Evolutionary conservation across 2,888 invertebrate species (phyloP), one percentile per base, ranked within the genome.

Genomic region (Agriopis leucophaearia): DNA sequence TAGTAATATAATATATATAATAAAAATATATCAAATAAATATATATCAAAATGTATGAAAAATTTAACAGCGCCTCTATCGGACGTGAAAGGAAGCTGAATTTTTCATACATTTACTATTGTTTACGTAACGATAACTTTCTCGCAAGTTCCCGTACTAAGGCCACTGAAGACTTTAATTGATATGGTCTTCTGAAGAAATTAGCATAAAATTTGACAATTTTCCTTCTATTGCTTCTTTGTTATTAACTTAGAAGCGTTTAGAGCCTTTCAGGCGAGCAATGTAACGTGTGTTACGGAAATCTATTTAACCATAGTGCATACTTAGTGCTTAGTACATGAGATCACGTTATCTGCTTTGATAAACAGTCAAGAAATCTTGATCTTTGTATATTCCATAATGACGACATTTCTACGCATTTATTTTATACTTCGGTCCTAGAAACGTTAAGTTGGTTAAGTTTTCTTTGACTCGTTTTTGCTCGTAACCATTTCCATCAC

Each of bases 211-310:
- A 45, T 12, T 52, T 27, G 36, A 16, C 12, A 10, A 16, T 52
- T 66, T 52, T 45, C 36, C 50, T 51, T 60, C 61, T 38, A 62
- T 61, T 40, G 60, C 61, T 64, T 58, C 55, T n/a, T 61, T 48
- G 42, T 16, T 56, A 57, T 36, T 16, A 50, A 59, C n/a, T 55
- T 35, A 55, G 58, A 63, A 63, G 57, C 58, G 15, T 45, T 63
- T 67, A 62, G 42, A 59, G 35, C 40, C 15, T 47, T 62, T n/a
- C 50, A 50, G 16, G 40, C 54, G 36, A 63, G 63, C 63, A 63
- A 67, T 63, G 63, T 48, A 12, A 44, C 8, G 38, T 35, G 16
- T 42, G 2, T 6, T 27, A 7, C 18, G 45, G 13, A 47, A 45
- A 4, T 56, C 48, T 45, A 15, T 8, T 13, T 35, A 27, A 18